These are phyloP conservation scores for Drosophila paracracens DNA, from an alignment of 2,888 invertebrate species.

Conservation along the genomic window DNA sequence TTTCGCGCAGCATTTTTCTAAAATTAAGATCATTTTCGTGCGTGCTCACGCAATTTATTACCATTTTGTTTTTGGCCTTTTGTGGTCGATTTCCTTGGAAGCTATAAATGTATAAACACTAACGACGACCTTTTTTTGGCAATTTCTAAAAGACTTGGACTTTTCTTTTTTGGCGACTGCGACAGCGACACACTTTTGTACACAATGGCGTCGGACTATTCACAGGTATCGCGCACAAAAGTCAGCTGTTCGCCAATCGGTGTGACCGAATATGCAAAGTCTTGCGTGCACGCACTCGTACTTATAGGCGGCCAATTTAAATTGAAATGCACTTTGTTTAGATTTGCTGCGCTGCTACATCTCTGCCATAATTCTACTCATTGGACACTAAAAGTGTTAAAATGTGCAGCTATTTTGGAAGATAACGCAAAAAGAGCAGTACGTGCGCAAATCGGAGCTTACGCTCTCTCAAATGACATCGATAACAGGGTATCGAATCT, in stretches of 20 bases:
- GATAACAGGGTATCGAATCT: neutral
- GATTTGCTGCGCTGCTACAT: neutral
- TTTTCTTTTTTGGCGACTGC: constrained; percentile 45
- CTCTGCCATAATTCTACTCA: neutral
- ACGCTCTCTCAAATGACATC: neutral
- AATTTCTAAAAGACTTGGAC: constrained; percentile 46
- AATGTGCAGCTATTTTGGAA: neutral
- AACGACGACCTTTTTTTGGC: constrained; percentile 42
- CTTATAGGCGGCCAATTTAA: constrained; percentile 11
- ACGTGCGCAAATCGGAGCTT: neutral
- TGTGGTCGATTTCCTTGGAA: constrained; percentile 47
- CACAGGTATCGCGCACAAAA: constrained; percentile 39
- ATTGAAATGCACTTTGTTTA: neutral
- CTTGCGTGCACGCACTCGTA: neutral
- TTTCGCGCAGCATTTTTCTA: constrained; percentile 36
- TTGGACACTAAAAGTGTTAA: neutral
- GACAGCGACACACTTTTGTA: constrained; percentile 61
- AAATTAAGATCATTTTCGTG: neutral
- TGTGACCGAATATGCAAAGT: constrained; percentile 21
- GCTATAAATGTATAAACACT: constrained; percentile 50
- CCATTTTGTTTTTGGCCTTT: constrained; percentile 53
- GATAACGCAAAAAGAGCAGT: neutral
- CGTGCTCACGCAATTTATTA: constrained; percentile 33
- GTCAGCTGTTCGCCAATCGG: constrained; percentile 35
- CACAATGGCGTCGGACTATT: constrained; percentile 59